These are phyloP conservation scores for Mallateleia sp. DNA, from an alignment of 2,888 invertebrate species.

Conservation along the genomic window DNA sequence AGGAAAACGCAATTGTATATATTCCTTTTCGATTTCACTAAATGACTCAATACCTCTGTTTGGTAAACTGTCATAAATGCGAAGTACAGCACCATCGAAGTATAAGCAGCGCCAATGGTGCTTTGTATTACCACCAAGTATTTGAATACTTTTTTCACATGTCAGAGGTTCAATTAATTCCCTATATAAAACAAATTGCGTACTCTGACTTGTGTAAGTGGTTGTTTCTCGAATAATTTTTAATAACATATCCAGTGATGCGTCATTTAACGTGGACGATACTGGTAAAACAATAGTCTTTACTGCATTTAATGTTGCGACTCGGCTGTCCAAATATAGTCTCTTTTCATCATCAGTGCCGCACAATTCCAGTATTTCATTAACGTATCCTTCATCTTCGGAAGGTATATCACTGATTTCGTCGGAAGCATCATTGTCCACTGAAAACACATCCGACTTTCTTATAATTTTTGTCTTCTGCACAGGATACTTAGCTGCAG, in stretches of 20 bases:
- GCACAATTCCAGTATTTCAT: neutral
- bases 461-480: neutral
- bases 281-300: neutral
- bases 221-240: constrained; percentile 9
- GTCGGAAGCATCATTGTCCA: neutral
- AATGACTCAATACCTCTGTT: neutral
- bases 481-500: neutral
- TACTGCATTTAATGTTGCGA: neutral
- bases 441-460: too few relatives aligned
- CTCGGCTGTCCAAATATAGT: neutral
- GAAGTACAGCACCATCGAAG: neutral
- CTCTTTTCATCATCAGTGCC: neutral
- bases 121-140: neutral
- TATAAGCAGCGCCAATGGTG: neutral
- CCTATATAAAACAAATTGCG: neutral
- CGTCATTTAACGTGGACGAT: neutral
- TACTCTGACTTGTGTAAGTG: neutral
- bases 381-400: neutral
- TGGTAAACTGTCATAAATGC: constrained; percentile 20
- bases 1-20: constrained; percentile 10
- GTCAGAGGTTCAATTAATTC: neutral
- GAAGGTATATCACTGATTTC: neutral
- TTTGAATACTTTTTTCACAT: neutral
- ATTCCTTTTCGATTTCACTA: neutral
- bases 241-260: neutral